These are phyloP conservation scores for Neomorphus geoffroyi DNA, from an alignment of 2,797 vertebrate species.

Conservation along the genomic window DNA sequence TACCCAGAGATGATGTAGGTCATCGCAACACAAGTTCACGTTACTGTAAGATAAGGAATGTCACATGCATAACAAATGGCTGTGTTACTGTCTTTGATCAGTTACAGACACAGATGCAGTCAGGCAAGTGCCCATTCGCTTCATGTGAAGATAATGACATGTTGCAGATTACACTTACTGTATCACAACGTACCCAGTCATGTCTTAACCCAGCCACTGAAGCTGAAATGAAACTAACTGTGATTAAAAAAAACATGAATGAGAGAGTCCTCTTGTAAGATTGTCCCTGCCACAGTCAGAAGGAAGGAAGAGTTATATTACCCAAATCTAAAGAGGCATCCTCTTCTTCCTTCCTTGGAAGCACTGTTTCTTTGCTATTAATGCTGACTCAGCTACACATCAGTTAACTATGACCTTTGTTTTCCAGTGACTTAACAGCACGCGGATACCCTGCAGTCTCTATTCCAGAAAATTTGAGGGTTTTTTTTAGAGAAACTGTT, in stretches of 20 bases:
- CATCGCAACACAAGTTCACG: not conserved
- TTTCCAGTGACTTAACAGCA: not conserved
- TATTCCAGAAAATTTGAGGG: rapidly evolving
- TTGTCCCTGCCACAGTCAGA: not conserved
- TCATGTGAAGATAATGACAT: not conserved
- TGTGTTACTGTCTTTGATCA: not conserved
- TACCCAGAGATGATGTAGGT: not conserved
- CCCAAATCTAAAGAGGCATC: not conserved
- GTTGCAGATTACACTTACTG: not conserved
- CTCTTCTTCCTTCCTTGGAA: not conserved
- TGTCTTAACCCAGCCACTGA: not conserved
- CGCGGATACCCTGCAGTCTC: not conserved
- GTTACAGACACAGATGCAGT: not conserved
- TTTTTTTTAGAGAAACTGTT: too few relatives aligned
- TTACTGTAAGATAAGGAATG: rapidly evolving
- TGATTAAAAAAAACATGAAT: not conserved
- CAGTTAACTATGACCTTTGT: not conserved
- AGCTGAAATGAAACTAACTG: not conserved
- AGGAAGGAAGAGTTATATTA: not conserved
- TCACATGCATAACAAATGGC: rapidly evolving
- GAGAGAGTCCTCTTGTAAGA: not conserved
- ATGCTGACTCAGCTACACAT: not conserved
- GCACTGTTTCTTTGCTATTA: not conserved
- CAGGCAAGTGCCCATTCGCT: not conserved
- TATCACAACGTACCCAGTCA: not conserved